Percentiles rank a stretch among this genome's conserved stretches.
Evolutionary conservation across 1,140 invertebrate genomes (phyloP).

Genomic region (Ips nitidus): DNA sequence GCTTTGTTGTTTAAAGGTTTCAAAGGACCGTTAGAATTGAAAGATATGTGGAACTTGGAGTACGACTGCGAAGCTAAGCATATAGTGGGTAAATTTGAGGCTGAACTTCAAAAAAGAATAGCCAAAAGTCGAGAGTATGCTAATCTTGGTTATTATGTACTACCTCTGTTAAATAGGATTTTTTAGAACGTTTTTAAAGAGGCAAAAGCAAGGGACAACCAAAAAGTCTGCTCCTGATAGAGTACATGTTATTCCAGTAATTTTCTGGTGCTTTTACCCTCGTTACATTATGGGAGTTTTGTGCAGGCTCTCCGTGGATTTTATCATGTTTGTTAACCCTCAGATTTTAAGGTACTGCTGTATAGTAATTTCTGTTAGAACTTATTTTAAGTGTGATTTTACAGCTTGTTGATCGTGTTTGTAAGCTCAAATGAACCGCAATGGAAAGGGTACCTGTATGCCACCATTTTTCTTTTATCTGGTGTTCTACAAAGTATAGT

Average conservation of each 20-base stretch:
- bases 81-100: constrained; percentile 81
- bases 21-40: constrained; percentile 73
- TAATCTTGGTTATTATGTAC: constrained; percentile 24
- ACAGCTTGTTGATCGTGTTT: constrained; percentile 70
- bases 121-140: not conserved
- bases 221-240: not conserved
- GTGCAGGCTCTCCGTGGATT: constrained; percentile 79
- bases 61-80: constrained; percentile 75
- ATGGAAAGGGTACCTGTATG: constrained; percentile 88
- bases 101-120: constrained; percentile 67
- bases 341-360: constrained; percentile 66
- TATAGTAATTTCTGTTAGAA: not conserved
- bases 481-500: constrained; percentile 85
- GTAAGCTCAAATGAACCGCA: constrained; percentile 62
- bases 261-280: constrained; percentile 39
- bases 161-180: not conserved
- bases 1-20: constrained; percentile 79
- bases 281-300: constrained; percentile 64
- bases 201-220: constrained; percentile 1
- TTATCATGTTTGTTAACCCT: constrained; percentile 85
- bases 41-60: constrained; percentile 89
- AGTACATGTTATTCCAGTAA: constrained; percentile 14
- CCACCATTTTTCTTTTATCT: constrained; percentile 71
- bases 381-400: constrained; percentile 45
- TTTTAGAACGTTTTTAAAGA: constrained; percentile 7